Conservation (phyloP, 1,140 invertebrate species). For the Babylonia areolata region DNA sequence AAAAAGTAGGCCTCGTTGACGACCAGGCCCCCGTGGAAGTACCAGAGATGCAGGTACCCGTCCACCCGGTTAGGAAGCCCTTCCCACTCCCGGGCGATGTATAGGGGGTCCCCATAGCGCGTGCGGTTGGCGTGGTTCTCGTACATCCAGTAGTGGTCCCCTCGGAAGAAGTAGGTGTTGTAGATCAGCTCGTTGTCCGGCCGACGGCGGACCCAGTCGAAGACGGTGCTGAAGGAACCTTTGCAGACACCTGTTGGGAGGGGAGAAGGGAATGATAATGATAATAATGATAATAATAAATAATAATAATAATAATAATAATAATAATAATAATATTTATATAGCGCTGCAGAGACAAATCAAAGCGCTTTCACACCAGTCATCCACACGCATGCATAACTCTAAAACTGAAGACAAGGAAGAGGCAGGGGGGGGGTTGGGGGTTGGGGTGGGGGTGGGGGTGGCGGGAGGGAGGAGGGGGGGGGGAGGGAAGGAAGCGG, state of each 20-base stretch:
- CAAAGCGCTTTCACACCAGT: no score
- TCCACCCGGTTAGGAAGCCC: constrained; percentile 74
- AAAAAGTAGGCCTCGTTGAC: constrained; percentile 73
- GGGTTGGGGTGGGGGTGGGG: no score
- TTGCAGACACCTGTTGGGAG: constrained; percentile 71
- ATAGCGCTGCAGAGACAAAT: no score
- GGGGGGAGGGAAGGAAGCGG: no score
- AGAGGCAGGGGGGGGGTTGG: no score
- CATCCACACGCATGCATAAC: no score
- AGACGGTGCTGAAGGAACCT: constrained; percentile 75
- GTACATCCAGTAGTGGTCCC: constrained; percentile 77
- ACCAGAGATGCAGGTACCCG: constrained; percentile 75
- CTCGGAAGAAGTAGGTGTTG: constrained; percentile 77
- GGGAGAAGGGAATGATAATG: no score
- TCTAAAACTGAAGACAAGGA: no score
- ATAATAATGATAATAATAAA: no score
- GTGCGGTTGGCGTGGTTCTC: constrained; percentile 76
- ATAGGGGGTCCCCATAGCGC: constrained; percentile 75
- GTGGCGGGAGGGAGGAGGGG: constrained; percentile 32
- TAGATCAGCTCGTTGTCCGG: constrained; percentile 73
- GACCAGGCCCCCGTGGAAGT: constrained; percentile 58
- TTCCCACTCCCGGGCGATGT: constrained; percentile 73
- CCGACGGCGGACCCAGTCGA: constrained; percentile 75
- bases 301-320: no score
- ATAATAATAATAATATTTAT: no score